Conservation (phyloP, 2,113 vertebrate species). For the Cyanoderma ruficeps region DNA sequence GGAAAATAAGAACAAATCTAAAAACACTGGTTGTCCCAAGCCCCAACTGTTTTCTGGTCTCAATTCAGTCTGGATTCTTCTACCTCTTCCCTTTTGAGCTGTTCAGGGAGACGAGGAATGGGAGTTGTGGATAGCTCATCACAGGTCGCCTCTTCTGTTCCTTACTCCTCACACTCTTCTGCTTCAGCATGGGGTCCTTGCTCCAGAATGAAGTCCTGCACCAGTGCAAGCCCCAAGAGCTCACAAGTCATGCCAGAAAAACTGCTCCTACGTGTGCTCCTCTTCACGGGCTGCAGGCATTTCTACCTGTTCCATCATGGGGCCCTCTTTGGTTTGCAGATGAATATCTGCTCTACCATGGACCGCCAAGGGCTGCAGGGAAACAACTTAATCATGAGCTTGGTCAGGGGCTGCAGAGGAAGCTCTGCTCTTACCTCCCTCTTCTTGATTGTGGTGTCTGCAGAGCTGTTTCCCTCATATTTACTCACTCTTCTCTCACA, state of each 20-base stretch:
- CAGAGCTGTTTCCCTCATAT: background rate
- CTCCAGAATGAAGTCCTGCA: background rate
- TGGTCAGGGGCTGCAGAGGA: background rate
- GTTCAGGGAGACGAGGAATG: background rate
- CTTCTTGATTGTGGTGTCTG: background rate
- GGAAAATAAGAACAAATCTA: background rate
- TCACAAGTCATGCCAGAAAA: background rate
- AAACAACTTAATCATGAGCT: background rate
- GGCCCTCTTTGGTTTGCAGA: background rate
- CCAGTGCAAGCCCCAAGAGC: fast-evolving
- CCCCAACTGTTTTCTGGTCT: fast-evolving
- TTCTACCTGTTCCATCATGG: background rate
- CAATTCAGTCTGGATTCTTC: background rate
- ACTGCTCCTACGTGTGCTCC: fast-evolving
- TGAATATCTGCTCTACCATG: background rate
- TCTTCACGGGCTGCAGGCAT: background rate
- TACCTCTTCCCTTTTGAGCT: background rate
- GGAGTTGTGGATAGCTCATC: background rate
- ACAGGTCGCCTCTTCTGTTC: background rate
- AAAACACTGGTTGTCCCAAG: background rate
- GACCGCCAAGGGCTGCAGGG: fast-evolving
- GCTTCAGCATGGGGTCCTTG: background rate
- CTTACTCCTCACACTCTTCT: background rate
- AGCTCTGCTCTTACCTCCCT: background rate
- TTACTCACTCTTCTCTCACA: background rate